Base-by-base conservation (phyloP, 2,797 vertebrate genomes). In the Hafferia zeledoni region DNA sequence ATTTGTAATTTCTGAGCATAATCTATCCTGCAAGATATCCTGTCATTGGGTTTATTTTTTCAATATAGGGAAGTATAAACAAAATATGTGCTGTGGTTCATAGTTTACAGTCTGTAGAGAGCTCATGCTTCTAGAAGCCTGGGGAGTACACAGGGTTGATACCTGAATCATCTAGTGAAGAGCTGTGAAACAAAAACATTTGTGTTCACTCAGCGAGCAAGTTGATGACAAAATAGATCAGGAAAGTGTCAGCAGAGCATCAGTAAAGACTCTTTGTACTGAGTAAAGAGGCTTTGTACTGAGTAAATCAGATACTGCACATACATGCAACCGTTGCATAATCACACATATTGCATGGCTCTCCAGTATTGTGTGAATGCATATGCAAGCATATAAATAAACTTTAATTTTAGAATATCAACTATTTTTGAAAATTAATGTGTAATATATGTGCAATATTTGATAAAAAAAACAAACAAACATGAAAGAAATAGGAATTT, bases 251-350 rank as follows among this genome's bases (percentile, higher is more conserved):
- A 86, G 90, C 80, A 94, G 61, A 86, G 27, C 57, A 43, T 71
- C 76, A 71, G 14, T 63, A 88, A 79, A 72, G 65, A 56, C 44
- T 20, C 52, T 86, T 83, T 93, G 82, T 94, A 24, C 55, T 56
- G 37, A 52, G 35, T 41, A 80, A 86, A 90, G 78, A 90, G 81
- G 78, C 83, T 96, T 95, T 96, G 57, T 77, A 72, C 80, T 47
- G 70, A 72, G 52, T 84, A 63, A 69, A 76, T 60, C 39, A 67
- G 79, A 76, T 65, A 28, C 22, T 31, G 65, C 39, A 28, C 11
- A 25, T 88, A 71, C n/a, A 12, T 27, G 24, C 64, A 37, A 33
- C 46, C 22, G 7, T 49, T 84, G 57, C 33, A 8, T 65, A 60
- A 57, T 46, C 49, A 31, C 6, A 0, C 12, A 8, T 23, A 19